phyloP scores from a whole-genome alignment of 2,113 vertebrate genomes.

The Entelurus aequoreus region DNA sequence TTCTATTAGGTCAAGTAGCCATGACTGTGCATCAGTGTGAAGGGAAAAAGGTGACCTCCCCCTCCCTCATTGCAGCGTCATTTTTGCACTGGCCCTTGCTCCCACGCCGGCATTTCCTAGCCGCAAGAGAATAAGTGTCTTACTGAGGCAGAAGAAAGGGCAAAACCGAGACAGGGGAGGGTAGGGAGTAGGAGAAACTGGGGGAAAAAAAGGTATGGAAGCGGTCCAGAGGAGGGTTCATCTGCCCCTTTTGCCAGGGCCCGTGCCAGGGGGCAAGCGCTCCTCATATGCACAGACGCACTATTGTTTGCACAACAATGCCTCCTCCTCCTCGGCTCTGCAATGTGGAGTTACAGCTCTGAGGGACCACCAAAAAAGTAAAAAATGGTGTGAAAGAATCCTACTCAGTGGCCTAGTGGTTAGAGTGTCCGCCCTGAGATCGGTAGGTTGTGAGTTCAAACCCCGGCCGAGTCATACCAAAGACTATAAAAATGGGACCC shows the following conservation, averaged over 20 bases:
- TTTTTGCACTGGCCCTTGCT: slow-evolving; percentile 41
- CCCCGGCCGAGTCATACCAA: too few species aligned
- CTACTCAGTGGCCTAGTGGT: too few species aligned
- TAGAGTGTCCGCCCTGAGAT: too few species aligned
- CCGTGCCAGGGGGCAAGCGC: slow-evolving; percentile 57
- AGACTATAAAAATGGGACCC: too few species aligned
- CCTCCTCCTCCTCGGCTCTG: slow-evolving; percentile 16
- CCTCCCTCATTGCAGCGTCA: slow-evolving; percentile 34
- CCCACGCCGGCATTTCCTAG: slow-evolving; percentile 38
- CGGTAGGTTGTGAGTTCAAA: too few species aligned
- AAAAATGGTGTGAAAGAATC: too few species aligned
- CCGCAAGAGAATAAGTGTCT: slow-evolving; percentile 45
- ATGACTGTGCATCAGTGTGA: slow-evolving; percentile 46
- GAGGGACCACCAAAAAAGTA: too few species aligned
- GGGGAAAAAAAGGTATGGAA: slow-evolving; percentile 12
- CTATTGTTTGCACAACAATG: slow-evolving; percentile 60
- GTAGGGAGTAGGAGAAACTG: slow-evolving; percentile 19
- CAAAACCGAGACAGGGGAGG: slow-evolving; percentile 36
- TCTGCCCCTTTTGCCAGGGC: slow-evolving; percentile 32
- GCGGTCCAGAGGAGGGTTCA: slow-evolving; percentile 9
- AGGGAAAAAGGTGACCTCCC: slow-evolving; percentile 55
- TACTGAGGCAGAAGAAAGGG: slow-evolving; percentile 55
- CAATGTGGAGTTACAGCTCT: too few species aligned
- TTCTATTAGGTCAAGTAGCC: slow-evolving; percentile 9
- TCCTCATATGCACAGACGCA: slow-evolving; percentile 50